phyloP scores from a whole-genome alignment of 2,797 vertebrate genomes.

The Intellagama lesueurii region DNA sequence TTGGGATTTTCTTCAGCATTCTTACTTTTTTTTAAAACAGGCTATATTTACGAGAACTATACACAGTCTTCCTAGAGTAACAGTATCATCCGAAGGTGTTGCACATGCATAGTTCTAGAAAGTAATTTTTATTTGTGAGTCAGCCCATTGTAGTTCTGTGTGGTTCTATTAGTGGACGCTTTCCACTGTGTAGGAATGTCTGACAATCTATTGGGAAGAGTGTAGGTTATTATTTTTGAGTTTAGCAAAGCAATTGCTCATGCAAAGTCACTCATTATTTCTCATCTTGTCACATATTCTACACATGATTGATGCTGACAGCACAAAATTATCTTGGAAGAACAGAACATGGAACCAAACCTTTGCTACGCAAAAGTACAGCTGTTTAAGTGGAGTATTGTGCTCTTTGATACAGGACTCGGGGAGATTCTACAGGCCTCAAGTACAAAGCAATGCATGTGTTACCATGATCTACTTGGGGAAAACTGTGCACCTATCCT shows the following conservation, averaged over 20 bases:
- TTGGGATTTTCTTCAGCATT: background rate
- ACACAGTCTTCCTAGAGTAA: background rate
- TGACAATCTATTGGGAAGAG: background rate
- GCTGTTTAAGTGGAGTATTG: slow-evolving; percentile 44
- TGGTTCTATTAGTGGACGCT: background rate
- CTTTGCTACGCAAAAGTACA: background rate
- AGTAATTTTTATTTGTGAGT: background rate
- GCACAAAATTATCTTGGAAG: background rate
- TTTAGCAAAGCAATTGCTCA: background rate
- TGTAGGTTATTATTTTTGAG: background rate
- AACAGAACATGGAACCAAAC: background rate
- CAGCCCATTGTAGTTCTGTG: background rate
- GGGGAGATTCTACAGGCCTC: slow-evolving; percentile 77
- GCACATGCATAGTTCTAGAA: too few relatives aligned
- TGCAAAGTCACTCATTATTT: background rate
- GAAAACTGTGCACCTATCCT: slow-evolving; percentile 85
- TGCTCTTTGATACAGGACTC: slow-evolving; percentile 77
- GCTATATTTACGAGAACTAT: background rate
- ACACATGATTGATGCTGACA: background rate
- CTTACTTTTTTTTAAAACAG: background rate
- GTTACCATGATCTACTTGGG: slow-evolving; percentile 92
- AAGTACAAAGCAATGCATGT: slow-evolving; percentile 80
- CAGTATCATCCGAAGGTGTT: too few relatives aligned
- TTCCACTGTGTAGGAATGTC: background rate
- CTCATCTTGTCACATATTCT: background rate